Evolutionary conservation across 2,888 invertebrate genomes (phyloP), one percentile per base, ranked within the genome.

Genomic region (Caenorhabditis sp.): DNA sequence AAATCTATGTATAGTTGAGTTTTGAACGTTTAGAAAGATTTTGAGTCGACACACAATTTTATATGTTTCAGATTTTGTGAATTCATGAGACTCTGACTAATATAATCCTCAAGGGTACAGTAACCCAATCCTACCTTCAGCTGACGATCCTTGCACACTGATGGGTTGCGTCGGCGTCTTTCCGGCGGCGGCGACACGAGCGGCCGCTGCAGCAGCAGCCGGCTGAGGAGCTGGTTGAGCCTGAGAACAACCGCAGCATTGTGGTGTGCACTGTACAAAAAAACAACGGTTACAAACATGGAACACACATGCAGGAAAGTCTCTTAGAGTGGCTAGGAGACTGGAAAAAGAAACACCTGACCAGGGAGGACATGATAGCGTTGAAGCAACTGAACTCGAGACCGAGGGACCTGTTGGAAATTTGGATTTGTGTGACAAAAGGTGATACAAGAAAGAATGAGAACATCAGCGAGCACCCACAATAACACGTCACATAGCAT

Each of bases 181-280:
- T 63, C 86, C 89, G 22, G 89, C 89, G 16, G 89, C 87, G 5
- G 87, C 87, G 24, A 86, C 87, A 56, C 87, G 81, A n/a, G 85
- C 87, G 24, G 85, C 87, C 14, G 84, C 87, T 14, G 84, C 81
- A 16, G 80, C 84, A 38, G 76, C 73, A 54, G 77, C 79, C 47
- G 76, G 86, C 24, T 41, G 24, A 59, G 86, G 61, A 22, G 31
- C 83, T 58, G 54, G 80, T 63, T 74, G 74, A 75, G 80, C 84
- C 84, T 84, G 84, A 76, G 84, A 84, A 84, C 84, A 84, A 84
- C 84, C 80, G 77, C 84, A 80, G 77, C 84, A 84, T 84, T 84
- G 84, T 66, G 84, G 77, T 66, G 84, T 84, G 84, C 84, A 84
- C 84, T 84, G 84, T 73, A 81, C 80, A 80, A 69, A 76, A 74